Conservation (phyloP, 2,113 vertebrate species). For the Lasiurus cinereus region DNA sequence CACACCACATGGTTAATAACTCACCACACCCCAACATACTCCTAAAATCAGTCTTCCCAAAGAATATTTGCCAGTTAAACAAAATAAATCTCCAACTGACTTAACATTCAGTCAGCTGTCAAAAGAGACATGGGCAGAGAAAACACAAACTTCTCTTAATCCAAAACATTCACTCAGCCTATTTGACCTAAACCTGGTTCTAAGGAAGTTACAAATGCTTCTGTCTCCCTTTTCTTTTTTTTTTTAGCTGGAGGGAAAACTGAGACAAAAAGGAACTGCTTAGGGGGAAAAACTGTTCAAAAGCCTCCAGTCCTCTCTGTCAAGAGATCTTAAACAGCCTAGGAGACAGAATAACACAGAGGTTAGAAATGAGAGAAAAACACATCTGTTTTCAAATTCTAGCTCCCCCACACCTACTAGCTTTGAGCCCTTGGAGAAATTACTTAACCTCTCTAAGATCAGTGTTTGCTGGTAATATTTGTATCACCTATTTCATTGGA, state of each 20-base stretch:
- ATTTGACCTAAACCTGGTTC: conserved; percentile 44
- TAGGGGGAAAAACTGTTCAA: background rate
- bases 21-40: conserved; percentile 2
- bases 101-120: conserved; percentile 52
- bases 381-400: conserved; percentile 43
- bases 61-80: conserved; percentile 27
- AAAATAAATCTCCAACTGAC: conserved; percentile 48
- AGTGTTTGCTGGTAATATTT: conserved; percentile 51
- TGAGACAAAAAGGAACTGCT: conserved; percentile 56
- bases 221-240: background rate
- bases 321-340: conserved; percentile 21
- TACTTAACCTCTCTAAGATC: conserved; percentile 15
- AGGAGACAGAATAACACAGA: conserved; percentile 30
- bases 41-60: background rate
- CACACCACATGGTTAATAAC: conserved; percentile 50
- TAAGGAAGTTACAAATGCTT: conserved; percentile 47
- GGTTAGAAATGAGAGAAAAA: conserved; percentile 25
- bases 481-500: conserved; percentile 3
- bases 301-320: conserved; percentile 4
- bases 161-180: conserved; percentile 50
- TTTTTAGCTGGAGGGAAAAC: conserved; percentile 4
- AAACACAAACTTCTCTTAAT: conserved; percentile 29
- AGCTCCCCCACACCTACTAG: background rate
- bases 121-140: background rate
- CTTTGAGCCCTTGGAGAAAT: conserved; percentile 30